Evolutionary conservation across 2,797 vertebrate genomes (phyloP), one percentile per base, ranked within the genome.

Genomic region (Merluccius polli): DNA sequence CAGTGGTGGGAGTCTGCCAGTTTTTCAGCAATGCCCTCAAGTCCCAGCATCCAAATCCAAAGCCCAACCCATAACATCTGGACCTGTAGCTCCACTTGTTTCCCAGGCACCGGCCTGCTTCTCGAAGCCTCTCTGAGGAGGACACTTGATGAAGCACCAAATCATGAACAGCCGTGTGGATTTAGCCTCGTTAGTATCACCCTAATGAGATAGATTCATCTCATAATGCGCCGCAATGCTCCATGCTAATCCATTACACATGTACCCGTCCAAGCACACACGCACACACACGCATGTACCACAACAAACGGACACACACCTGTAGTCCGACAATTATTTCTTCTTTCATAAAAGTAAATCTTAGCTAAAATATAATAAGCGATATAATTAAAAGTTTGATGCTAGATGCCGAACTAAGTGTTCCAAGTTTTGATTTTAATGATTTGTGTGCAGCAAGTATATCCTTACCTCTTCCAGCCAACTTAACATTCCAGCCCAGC

Each of bases 151-250:
- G 69, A 52, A 82, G 75, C 52, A 11, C 31, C 6, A 74, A 85
- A 85, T 93, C 90, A 91, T 92, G 90, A 91, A 78, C 85, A 84
- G 69, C 79, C 75, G 59, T 79, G 87, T 82, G 83, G 86, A 89
- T 88, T 84, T 86, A 89, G 86, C 84, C 86, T 90, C 71, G 72
- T 90, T 91, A 86, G 86, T 75, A 71, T 73, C 79, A 63, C 75
- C 75, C 76, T 78, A 89, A 91, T 91, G 85, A 84, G 59, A 88
- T 84, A 83, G 84, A 88, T 86, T 88, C 80, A 84, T 89, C 84
- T 92, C 86, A 86, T 90, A 91, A 87, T 75, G 73, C 33, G 73
- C 84, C 52, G 73, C 71, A 68, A 81, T 79, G 32, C 75, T 65
- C 67, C 74, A 27, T 13, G 36, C 76, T 75, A 36, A 88, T 87